These are phyloP conservation scores for Molossus alvarezi DNA, from an alignment of 2,797 vertebrate species.

Conservation along the genomic window DNA sequence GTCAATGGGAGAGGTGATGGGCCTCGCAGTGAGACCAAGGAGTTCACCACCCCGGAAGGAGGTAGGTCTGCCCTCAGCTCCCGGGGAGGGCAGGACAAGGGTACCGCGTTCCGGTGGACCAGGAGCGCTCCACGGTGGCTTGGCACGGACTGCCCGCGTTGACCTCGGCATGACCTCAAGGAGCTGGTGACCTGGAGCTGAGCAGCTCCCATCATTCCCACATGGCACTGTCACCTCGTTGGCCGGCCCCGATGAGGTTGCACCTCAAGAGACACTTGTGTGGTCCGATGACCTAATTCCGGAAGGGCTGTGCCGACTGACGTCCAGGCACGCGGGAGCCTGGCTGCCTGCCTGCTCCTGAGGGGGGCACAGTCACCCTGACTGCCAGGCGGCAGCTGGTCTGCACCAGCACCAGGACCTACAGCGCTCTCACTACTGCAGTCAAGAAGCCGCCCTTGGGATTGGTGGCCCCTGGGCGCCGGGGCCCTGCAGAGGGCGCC, in stretches of 20 bases:
- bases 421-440: background rate
- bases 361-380: background rate
- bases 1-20: constrained; percentile 96
- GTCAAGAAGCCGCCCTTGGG: background rate
- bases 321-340: background rate
- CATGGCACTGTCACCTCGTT: background rate
- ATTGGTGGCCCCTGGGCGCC: rapidly evolving
- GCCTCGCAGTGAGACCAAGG: constrained; percentile 94
- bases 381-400: background rate
- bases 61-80: constrained; percentile 90
- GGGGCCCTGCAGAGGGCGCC: background rate
- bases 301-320: background rate
- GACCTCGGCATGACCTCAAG: background rate
- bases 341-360: background rate
- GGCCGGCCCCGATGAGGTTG: background rate
- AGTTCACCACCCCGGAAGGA: constrained; percentile 97
- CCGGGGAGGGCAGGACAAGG: constrained; percentile 63
- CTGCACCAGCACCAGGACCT: background rate
- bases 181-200: background rate
- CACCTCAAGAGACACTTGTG: constrained; percentile 16
- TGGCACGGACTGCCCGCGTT: background rate
- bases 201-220: background rate
- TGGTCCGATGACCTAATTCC: background rate
- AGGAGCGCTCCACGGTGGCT: background rate
- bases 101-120: background rate